phyloP scores from a whole-genome alignment of 1,140 invertebrate genomes.

The Drosophila tropicalis region DNA sequence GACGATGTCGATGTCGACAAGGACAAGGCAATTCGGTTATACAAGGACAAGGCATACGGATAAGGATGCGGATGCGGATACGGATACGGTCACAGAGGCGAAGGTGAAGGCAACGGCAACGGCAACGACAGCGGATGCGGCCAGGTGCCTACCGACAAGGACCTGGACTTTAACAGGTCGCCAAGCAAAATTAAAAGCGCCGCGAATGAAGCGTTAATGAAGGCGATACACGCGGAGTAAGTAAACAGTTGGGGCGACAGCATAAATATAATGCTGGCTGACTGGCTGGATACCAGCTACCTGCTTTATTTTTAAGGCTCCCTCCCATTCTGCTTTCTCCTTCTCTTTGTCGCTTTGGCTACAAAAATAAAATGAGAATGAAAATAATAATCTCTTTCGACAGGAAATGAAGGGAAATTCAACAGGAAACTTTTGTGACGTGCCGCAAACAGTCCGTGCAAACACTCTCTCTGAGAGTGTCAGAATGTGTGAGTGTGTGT shows the following conservation, averaged over 20 bases:
- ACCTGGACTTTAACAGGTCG: conserved; percentile 52
- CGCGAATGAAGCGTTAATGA: conserved; percentile 75
- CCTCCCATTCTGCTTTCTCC: conserved; percentile 21
- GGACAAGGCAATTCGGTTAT: conserved; percentile 9
- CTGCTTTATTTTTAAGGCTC: neutral
- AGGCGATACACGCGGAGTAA: conserved; percentile 48
- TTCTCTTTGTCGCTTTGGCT: conserved; percentile 52
- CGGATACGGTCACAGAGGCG: conserved; percentile 8
- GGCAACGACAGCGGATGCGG: conserved; percentile 5
- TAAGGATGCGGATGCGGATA: conserved; percentile 39
- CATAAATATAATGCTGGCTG: conserved; percentile 48
- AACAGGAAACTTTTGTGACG: conserved; percentile 79
- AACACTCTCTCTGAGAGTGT: conserved; percentile 40
- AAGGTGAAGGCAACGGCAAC: conserved; percentile 20
- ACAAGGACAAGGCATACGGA: conserved; percentile 20
- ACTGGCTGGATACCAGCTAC: neutral
- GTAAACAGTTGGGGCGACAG: conserved; percentile 60
- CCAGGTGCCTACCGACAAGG: conserved; percentile 36
- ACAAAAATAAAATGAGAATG: conserved; percentile 54
- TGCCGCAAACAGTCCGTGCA: conserved; percentile 69
- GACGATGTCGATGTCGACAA: conserved; percentile 11
- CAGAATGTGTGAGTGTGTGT: conserved; percentile 8
- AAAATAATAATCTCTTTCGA: conserved; percentile 78
- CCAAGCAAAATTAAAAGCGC: conserved; percentile 55
- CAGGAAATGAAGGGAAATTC: conserved; percentile 80